Base-by-base conservation (phyloP, 1,140 invertebrate species). In the Papilio glaucus region DNA sequence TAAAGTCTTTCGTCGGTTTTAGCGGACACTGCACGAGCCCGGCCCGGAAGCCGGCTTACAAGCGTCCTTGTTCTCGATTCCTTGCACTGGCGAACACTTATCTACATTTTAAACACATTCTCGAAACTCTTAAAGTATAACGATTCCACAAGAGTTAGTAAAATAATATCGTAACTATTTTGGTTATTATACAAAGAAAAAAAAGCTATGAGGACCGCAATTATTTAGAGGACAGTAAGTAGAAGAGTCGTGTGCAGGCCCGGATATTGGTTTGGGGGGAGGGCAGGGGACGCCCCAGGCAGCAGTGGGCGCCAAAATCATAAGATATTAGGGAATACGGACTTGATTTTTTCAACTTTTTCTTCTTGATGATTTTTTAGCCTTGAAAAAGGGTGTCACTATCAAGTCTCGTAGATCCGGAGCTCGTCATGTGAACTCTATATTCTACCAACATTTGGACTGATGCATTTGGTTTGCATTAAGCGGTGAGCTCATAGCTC, bases 1-100 rank as follows among this genome's bases (percentile, higher is more conserved):
- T 85, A 87, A 79, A 86, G 87, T 89, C 85, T 89, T 90, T 86
- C 80, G 84, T 90, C 86, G 80, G 83, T 85, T 81, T 83, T 80
- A 89, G 86, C 85, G 81, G 84, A 89, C 87, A 86, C 81, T 84
- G 73, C n/a, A n/a, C n/a, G n/a, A 80, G 75, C 82, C 45, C 45
- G 8, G 18, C 0, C n/a, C n/a, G n/a, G 75, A 84, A 85, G 84
- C 82, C 75, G 77, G n/a, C n/a, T 73, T 77, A 76, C 70, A 77
- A 73, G 68, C 71, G 74, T 71, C 61, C 68, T 72, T 68, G 63
- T 68, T 68, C 21, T 41, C 7, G 65, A 60, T 72, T 67, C 57
- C 73, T 70, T 72, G 74, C 69, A 72, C 73, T 61, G 57, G 76
- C 77, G 41, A 73, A 75, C 41, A 57, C 73, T 77, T 72, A 69